Base-by-base conservation (phyloP, 2,888 invertebrate genomes). In the Apamea crenata region DNA sequence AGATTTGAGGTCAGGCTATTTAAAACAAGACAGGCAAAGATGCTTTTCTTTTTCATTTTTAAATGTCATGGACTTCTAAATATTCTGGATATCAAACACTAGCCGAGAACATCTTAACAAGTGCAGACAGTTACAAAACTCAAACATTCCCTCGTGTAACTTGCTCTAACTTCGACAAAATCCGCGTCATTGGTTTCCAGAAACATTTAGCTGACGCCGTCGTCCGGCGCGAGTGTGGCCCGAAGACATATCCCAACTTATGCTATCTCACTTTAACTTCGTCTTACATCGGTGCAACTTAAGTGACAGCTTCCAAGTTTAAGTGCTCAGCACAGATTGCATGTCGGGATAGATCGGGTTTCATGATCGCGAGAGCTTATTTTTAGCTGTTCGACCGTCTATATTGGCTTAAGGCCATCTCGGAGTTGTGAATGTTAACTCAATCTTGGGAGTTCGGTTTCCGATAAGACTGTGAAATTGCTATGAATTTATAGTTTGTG, bases 241-340 rank as follows among this genome's bases (percentile, higher is more conserved):
- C 29, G 63, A 14, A 71, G 67, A 75, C 77, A 85, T 73, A 44
- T 74, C 59, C 63, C 73, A 80, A 85, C 69, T 83, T 77, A 67
- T 70, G 47, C 77, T 65, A 74, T 80, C 77, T 75, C 66, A 70
- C 75, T 82, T 74, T 36, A 79, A 86, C 74, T 82, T 70, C 44
- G 65, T 78, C 86, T 81, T 61, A 69, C 70, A 53, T 73, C 70
- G 68, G 61, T 61, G 67, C 72, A 77, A 70, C n/a, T 80, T 77
- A 74, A 83, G 80, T 67, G 84, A 80, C 80, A 67, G 77, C 72
- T 80, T 73, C 73, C 74, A 59, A 84, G 68, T 83, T 85, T 59
- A 78, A 86, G 80, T 80, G 87, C 80, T 73, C 40, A 56, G 36
- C 83, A 59, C 84, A 86, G 85, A 85, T 86, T 80, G 74, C 80